These are phyloP conservation scores for Mus caroli DNA, from an alignment of 2,797 vertebrate species.

Conservation along the genomic window DNA sequence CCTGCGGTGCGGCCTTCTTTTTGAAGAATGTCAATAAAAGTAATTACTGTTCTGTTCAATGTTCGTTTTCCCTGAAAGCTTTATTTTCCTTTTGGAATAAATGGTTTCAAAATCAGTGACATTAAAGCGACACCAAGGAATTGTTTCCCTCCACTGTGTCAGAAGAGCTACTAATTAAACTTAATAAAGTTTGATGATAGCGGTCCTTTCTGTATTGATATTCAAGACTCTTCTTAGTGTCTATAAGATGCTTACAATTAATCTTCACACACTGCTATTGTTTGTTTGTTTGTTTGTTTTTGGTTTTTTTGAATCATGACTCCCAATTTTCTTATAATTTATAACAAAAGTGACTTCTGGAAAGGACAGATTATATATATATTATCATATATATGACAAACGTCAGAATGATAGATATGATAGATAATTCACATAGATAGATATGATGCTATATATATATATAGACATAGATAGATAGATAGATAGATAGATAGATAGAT, in stretches of 20 bases:
- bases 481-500: neutral
- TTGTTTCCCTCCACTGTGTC: neutral
- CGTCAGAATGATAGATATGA: neutral
- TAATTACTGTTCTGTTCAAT: constrained; percentile 64
- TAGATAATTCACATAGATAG: too few relatives aligned
- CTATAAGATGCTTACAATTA: neutral
- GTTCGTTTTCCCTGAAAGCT: constrained; percentile 3
- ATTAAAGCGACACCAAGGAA: neutral
- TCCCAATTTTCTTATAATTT: neutral
- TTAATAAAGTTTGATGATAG: neutral
- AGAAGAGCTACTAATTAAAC: constrained; percentile 39
- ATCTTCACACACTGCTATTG: neutral
- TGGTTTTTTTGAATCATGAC: neutral
- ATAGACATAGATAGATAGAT: neutral
- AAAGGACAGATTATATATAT: neutral
- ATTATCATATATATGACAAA: too few relatives aligned
- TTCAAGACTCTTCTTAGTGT: neutral
- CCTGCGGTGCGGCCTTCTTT: constrained; percentile 1
- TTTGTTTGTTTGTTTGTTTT: too few relatives aligned
- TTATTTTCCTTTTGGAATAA: constrained; percentile 59
- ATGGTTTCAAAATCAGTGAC: constrained; percentile 36
- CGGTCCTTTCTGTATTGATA: neutral
- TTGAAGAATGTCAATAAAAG: constrained; percentile 63
- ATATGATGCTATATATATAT: too few relatives aligned
- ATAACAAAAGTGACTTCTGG: constrained; percentile 35